Evolutionary conservation across 2,113 vertebrate genomes (phyloP), one percentile per base, ranked within the genome.

Genomic region (Poeciliopsis occidentalis): DNA sequence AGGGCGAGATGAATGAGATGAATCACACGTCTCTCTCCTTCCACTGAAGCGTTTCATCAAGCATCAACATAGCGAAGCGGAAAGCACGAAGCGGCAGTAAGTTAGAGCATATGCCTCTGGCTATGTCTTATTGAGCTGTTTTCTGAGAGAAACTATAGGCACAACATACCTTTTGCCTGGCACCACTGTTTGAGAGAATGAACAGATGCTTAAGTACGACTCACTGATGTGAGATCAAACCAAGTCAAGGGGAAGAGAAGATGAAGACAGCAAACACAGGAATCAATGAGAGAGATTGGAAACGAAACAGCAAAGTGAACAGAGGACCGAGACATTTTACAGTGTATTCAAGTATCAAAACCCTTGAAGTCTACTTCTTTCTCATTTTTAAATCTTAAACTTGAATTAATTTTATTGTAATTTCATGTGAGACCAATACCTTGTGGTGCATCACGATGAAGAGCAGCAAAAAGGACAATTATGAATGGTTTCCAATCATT

Each of bases 91-190:
- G 87, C 76, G 24, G 78, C 71, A 75, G 78, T 64, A 61, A 84
- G 69, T 64, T 60, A 30, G 27, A 17, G 67, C 34, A 67, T 34
- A 60, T 76, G 85, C 84, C 89, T 26, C 26, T 26, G 77, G 90
- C 80, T 80, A 64, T 75, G 71, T 78, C 79, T 90, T 87, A 91
- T 87, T 75, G 72, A 81, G 83, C 73, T 82, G 72, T 47, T 76
- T 90, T 92, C 80, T 71, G 66, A 90, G 67, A 76, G 83, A 76
- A 75, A 67, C 84, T 72, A 83, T 87, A 86, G 77, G 12, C 60
- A 86, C 80, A 90, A 89, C 87, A 69, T 87, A 92, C 86, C 87
- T 92, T 88, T 80, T 69, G 73, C 78, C 76, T 86, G 80, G 91
- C 81, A 85, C 51, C 72, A 68, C 71, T 71, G 83, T 81, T 85